Percentiles rank a stretch among this genome's conserved stretches.
Evolutionary conservation across 1,140 invertebrate genomes (phyloP).

Genomic region (Brachionus koreanus): DNA sequence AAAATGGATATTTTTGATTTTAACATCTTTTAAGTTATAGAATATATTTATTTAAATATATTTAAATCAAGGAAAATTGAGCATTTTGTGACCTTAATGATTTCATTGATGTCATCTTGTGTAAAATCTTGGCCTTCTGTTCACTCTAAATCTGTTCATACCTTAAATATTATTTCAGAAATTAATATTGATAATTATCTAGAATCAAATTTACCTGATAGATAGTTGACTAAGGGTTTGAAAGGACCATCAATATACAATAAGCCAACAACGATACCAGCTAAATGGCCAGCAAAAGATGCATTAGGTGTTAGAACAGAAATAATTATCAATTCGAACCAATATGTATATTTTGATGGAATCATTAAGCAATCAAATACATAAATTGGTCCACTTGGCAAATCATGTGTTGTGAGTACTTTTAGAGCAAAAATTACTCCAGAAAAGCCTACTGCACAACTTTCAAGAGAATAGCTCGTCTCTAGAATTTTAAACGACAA

Average conservation of each 20-base stretch:
- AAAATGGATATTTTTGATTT: too few relatives aligned
- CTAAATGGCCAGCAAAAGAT: conserved; percentile 63
- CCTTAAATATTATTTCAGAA: neutral
- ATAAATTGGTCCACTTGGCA: conserved; percentile 57
- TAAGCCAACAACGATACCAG: conserved; percentile 68
- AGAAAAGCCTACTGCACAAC: conserved; percentile 70
- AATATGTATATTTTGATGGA: conserved; percentile 64
- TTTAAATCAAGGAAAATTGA: neutral
- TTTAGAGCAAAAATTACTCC: conserved; percentile 68
- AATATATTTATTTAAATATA: too few relatives aligned
- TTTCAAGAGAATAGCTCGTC: conserved; percentile 46
- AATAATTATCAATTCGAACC: conserved; percentile 68
- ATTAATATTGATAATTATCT: neutral
- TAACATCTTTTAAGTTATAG: too few relatives aligned
- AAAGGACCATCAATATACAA: conserved; percentile 66
- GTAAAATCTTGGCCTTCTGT: neutral
- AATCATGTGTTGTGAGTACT: conserved; percentile 63
- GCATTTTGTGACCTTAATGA: neutral
- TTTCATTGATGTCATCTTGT: neutral
- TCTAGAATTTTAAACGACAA: conserved; percentile 49
- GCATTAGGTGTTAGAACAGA: conserved; percentile 63
- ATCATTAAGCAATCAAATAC: conserved; percentile 60
- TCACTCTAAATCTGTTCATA: too few relatives aligned
- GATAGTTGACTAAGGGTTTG: conserved; percentile 61
- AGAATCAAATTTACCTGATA: neutral